These are phyloP conservation scores for Arizona elegans DNA, from an alignment of 2,113 vertebrate genomes.

Conservation along the genomic window DNA sequence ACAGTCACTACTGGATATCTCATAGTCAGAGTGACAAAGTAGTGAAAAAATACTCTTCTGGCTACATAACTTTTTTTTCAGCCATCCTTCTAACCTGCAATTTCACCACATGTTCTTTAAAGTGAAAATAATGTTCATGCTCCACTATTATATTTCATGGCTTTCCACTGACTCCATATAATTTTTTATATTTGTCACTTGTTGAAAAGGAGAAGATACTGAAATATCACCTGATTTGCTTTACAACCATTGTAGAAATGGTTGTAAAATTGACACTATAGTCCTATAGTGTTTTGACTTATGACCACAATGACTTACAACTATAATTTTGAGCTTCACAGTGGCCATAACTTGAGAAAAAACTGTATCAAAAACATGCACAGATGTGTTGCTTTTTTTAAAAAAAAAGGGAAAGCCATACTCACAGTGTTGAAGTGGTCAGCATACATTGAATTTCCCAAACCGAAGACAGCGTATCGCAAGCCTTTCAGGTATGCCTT, in stretches of 20 bases:
- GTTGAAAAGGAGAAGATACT: neutral
- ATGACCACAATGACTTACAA: neutral
- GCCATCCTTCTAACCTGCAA: neutral
- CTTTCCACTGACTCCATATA: neutral
- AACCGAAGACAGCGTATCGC: slow-evolving; percentile 85
- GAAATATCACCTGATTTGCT: neutral
- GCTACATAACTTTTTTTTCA: neutral
- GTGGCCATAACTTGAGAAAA: neutral
- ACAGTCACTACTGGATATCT: neutral
- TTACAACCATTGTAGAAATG: neutral
- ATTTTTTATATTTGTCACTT: neutral
- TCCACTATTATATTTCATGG: neutral
- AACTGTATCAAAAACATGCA: neutral
- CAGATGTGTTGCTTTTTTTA: neutral
- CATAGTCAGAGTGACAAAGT: neutral
- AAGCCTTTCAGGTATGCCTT: slow-evolving; percentile 84
- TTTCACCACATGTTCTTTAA: neutral
- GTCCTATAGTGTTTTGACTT: neutral
- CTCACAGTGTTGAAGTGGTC: slow-evolving; percentile 88
- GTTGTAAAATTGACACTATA: neutral
- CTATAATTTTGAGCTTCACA: neutral
- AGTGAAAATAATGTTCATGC: neutral
- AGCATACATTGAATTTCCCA: slow-evolving; percentile 85
- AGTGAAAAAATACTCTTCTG: neutral
- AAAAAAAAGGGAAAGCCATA: neutral